Conservation (phyloP, 1,140 invertebrate genomes). For the Neodiprion virginianus region DNA sequence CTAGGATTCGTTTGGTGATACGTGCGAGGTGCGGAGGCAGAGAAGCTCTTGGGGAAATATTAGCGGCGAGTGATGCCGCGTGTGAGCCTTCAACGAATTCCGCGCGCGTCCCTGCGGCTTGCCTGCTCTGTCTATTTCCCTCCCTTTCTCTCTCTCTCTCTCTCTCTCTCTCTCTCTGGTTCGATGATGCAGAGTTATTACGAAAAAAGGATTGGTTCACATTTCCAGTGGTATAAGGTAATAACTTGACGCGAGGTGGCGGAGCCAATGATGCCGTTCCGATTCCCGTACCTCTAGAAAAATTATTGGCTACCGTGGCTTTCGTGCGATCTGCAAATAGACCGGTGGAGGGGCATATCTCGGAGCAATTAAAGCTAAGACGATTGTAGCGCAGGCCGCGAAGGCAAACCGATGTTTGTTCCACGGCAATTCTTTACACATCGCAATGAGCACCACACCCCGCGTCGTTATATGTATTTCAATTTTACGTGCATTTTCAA, state of each 20-base stretch:
- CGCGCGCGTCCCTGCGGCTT: neutral
- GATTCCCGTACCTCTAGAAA: neutral
- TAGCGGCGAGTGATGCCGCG: neutral
- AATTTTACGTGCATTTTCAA: too few species aligned
- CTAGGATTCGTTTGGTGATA: constrained; percentile 1
- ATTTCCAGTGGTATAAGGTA: neutral
- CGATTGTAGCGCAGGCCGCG: neutral
- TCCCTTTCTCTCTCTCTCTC: too few species aligned
- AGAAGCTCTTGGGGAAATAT: neutral
- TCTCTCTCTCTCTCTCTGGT: too few species aligned
- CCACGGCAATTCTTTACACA: neutral
- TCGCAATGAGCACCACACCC: neutral
- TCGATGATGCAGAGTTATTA: too few species aligned
- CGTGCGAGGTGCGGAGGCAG: neutral
- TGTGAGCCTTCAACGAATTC: neutral
- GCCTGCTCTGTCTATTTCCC: too few species aligned
- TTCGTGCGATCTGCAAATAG: neutral
- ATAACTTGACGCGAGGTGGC: neutral
- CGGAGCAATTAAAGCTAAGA: constrained; percentile 23
- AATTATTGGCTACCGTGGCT: neutral
- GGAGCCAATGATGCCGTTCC: neutral
- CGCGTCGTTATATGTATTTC: too few species aligned
- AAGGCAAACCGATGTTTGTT: neutral
- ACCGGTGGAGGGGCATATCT: constrained; percentile 31
- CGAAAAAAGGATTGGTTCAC: neutral